Percentiles rank a stretch among this genome's conserved stretches.
Conservation (phyloP, 2,113 vertebrate genomes). For the Barnardius zonarius region DNA sequence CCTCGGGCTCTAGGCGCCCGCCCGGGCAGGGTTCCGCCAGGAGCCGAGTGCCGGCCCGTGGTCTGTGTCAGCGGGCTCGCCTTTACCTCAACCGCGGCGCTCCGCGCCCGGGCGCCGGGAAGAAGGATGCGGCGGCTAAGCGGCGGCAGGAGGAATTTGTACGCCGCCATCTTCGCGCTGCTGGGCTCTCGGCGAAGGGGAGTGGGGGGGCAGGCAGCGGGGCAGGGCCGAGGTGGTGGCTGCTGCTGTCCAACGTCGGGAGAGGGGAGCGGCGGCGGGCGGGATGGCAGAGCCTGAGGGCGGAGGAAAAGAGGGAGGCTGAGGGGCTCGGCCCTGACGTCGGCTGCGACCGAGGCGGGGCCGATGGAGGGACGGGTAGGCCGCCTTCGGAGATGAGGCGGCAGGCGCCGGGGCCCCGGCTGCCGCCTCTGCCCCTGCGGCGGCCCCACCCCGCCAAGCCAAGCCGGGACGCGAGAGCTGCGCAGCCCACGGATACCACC, state of each 20-base stretch:
- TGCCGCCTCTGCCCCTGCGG: not conserved
- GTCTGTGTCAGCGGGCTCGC: not conserved
- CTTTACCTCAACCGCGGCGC: constrained; percentile 56
- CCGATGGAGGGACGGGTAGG: not conserved
- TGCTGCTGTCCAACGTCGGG: not conserved
- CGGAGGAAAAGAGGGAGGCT: not conserved
- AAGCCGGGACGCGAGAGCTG: too few relatives aligned
- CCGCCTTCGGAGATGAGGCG: not conserved
- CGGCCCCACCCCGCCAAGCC: too few relatives aligned
- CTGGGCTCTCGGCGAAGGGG: not conserved
- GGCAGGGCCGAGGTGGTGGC: not conserved
- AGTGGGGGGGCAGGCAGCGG: not conserved
- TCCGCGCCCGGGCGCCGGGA: not conserved
- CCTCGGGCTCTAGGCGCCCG: too few relatives aligned
- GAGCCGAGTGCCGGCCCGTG: not conserved
- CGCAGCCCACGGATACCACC: not conserved
- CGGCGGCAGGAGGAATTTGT: not conserved
- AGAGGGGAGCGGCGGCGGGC: not conserved
- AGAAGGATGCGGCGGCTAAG: not conserved
- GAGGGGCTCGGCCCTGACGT: constrained; percentile 20
- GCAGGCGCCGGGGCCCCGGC: accelerated
- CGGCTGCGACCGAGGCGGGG: not conserved
- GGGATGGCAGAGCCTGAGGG: not conserved
- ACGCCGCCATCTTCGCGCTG: constrained; percentile 67
- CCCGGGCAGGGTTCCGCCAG: not conserved